Evolutionary conservation across 2,797 vertebrate species (phyloP), one percentile per base, ranked within the genome.

Genomic region (Sparidentex hasta): DNA sequence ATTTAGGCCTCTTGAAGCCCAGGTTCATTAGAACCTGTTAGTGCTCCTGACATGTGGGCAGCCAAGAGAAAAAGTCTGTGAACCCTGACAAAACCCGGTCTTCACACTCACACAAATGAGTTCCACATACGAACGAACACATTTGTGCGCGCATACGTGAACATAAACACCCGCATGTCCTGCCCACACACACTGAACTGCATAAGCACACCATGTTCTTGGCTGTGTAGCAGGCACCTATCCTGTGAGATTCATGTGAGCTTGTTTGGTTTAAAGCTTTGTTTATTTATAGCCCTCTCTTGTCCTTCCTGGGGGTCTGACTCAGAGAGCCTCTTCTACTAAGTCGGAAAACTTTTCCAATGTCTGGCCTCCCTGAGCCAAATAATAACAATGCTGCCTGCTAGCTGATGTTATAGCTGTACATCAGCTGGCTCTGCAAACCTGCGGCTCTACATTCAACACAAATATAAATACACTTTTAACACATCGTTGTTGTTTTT

Each of bases 201-300:
- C 9, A 74, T 64, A 68, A 69, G 83, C 58, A 81, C 71, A 68
- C 65, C 43, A 67, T 81, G 81, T 83, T 87, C 82, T 58, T 18
- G 75, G 67, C 72, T 43, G 71, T 68, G 65, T 8, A 63, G 57
- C 76, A 47, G 71, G 27, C 77, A 63, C 11, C 72, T n/a, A 29
- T 81, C 77, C 70, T 76, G 74, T 83, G 80, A 87, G 88, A 62
- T 83, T 66, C 80, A 84, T 72, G 81, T 83, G 82, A 84, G 81
- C 50, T 17, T 72, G 79, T 88, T 77, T 50, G 62, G 66, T 80
- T 20, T 82, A 48, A 87, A 84, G 75, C 64, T 47, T 68, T 69
- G 56, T 69, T 80, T 87, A 83, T 91, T 88, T 87, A 76, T 83
- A 81, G 51, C 21, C 44, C 12, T 73, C 11, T 73, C 62, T 68